phyloP scores from a whole-genome alignment of 2,888 invertebrate genomes.

The Cyclophora albipunctata region DNA sequence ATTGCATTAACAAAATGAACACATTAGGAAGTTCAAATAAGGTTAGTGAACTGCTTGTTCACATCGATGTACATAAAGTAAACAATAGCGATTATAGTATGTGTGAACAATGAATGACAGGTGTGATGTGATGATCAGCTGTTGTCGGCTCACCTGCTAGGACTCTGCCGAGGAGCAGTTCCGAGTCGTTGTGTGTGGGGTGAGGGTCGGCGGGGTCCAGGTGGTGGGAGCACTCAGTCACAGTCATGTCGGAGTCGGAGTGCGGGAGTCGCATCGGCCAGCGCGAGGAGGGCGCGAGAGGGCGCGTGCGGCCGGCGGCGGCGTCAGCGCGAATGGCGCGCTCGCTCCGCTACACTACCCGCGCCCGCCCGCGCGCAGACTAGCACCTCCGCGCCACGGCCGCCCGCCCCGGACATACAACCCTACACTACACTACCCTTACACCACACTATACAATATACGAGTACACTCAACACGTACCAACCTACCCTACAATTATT shows the following conservation, averaged over 20 bases:
- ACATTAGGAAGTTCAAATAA: constrained; percentile 18
- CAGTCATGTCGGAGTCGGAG: constrained; percentile 51
- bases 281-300: constrained; percentile 52
- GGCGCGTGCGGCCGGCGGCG: constrained; percentile 71
- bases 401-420: constrained; percentile 43
- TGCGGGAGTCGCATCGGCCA: constrained; percentile 60
- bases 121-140: constrained; percentile 43
- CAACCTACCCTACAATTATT: no score
- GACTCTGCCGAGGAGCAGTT: constrained; percentile 65
- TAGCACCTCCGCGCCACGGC: constrained; percentile 34
- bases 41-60: constrained; percentile 24
- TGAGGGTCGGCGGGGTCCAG: constrained; percentile 36
- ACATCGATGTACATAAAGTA: constrained; percentile 23
- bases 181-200: constrained; percentile 43
- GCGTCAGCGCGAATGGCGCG: constrained; percentile 69
- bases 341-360: constrained; percentile 45
- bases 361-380: constrained; percentile 39
- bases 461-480: no score
- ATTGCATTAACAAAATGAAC: constrained; percentile 11
- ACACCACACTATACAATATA: no score
- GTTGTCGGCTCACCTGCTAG: constrained; percentile 56
- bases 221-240: constrained; percentile 59
- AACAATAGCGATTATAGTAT: constrained; percentile 20
- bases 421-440: constrained; percentile 9
- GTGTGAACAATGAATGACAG: constrained; percentile 25